Conservation (phyloP, 2,888 invertebrate genomes). For the Melanophora roralis region DNA sequence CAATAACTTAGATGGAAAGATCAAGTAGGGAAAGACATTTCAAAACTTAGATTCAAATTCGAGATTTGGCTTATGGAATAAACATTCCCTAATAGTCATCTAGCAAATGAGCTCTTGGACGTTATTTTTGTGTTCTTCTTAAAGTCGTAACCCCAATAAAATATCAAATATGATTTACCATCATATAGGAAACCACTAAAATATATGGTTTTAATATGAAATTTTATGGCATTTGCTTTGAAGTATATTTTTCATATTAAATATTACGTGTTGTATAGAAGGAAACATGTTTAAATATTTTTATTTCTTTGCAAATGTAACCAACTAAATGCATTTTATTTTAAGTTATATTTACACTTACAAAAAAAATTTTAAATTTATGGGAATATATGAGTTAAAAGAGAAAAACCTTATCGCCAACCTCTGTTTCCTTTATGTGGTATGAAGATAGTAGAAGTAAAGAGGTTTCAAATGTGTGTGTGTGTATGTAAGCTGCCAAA, state of each 20-base stretch:
- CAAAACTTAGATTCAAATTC: too few relatives aligned
- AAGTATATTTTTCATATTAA: constrained; percentile 56
- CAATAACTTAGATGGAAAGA: too few relatives aligned
- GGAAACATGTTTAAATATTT: constrained; percentile 23
- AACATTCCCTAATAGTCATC: too few relatives aligned
- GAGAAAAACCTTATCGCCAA: constrained; percentile 49
- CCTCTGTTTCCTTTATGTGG: constrained; percentile 52
- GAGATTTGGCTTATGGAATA: too few relatives aligned
- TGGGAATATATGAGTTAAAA: not conserved
- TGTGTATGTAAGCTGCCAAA: constrained; percentile 14
- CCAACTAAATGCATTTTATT: constrained; percentile 1
- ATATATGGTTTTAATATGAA: constrained; percentile 26
- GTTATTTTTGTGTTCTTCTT: too few relatives aligned
- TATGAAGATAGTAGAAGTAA: not conserved
- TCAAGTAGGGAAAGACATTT: too few relatives aligned
- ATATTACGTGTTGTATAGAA: constrained; percentile 36
- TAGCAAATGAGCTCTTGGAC: too few relatives aligned
- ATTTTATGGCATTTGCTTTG: constrained; percentile 52
- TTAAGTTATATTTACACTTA: constrained; percentile 35
- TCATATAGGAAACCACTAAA: not conserved
- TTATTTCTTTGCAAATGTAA: not conserved
- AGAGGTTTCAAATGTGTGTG: too few relatives aligned
- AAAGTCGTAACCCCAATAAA: not conserved
- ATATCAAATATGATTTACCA: not conserved
- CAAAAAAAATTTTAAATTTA: not conserved